A percentile compares a stretch with the other conserved stretches of the same genome.
These are phyloP conservation scores for Dascyllus trimaculatus DNA, from an alignment of 2,113 vertebrate species.

Conservation along the genomic window DNA sequence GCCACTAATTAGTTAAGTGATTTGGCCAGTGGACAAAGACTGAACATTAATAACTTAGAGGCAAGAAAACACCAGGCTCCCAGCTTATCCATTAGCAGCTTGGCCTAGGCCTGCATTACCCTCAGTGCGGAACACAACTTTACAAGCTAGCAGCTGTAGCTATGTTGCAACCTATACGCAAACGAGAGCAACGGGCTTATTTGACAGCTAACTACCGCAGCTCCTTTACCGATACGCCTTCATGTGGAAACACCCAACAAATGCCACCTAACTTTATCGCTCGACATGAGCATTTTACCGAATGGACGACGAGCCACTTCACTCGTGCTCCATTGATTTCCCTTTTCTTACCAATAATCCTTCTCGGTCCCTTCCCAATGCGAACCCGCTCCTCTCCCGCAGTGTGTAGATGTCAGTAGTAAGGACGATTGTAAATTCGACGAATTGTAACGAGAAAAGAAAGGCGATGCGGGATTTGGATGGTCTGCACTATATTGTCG, in stretches of 20 bases:
- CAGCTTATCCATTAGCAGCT: conserved; percentile 52
- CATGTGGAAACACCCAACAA: neutral
- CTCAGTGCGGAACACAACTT: conserved; percentile 75
- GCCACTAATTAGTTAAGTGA: conserved; percentile 63
- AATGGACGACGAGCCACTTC: conserved; percentile 54
- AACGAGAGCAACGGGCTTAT: conserved; percentile 10
- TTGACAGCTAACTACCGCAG: conserved; percentile 24
- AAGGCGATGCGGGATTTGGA: conserved; percentile 52
- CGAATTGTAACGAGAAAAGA: conserved; percentile 37
- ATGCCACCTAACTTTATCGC: neutral
- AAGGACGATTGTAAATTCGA: conserved; percentile 42
- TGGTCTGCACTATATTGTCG: conserved; percentile 81
- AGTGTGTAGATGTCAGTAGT: conserved; percentile 65
- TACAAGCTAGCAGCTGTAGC: conserved; percentile 67
- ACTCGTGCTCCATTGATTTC: conserved; percentile 79
- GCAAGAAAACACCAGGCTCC: conserved; percentile 56
- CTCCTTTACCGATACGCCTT: rapidly evolving
- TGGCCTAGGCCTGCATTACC: conserved; percentile 65
- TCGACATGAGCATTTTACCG: neutral
- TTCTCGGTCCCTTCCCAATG: conserved; percentile 86
- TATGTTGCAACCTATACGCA: conserved; percentile 40
- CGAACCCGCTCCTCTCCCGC: conserved; percentile 85
- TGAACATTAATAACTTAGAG: conserved; percentile 74
- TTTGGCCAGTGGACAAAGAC: conserved; percentile 47
- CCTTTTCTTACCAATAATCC: conserved; percentile 87